Percentiles rank a stretch among this genome's conserved stretches.
These are phyloP conservation scores for Falco berigora DNA, from an alignment of 2,797 vertebrate species.

Conservation along the genomic window DNA sequence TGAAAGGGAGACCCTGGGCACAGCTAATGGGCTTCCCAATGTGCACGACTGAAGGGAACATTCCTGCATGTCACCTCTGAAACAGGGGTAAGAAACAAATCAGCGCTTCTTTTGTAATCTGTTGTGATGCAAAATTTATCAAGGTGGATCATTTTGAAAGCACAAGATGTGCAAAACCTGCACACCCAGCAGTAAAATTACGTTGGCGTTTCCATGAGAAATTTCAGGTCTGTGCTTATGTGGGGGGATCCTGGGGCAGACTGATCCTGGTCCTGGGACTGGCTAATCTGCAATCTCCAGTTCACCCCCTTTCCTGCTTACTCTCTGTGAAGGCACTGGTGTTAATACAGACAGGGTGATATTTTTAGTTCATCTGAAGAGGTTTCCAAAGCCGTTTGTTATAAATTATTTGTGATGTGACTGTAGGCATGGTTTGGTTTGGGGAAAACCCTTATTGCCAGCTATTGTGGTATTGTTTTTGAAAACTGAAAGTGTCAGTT, in stretches of 20 bases:
- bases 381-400: not conserved
- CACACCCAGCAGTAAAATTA: not conserved
- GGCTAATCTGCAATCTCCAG: not conserved
- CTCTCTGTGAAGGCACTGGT: not conserved
- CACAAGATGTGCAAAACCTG: not conserved
- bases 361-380: not conserved
- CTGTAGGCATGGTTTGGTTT: not conserved
- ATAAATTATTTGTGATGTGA: not conserved
- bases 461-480: not conserved
- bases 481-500: not conserved
- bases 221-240: not conserved
- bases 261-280: not conserved
- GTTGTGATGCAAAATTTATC: not conserved
- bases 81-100: not conserved
- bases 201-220: not conserved
- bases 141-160: not conserved
- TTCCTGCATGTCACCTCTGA: not conserved
- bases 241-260: rapidly evolving
- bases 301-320: not conserved
- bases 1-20: not conserved
- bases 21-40: not conserved
- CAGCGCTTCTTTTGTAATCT: not conserved
- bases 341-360: not conserved
- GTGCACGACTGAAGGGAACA: rapidly evolving
- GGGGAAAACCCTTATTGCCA: not conserved